These are phyloP conservation scores for Margaritifera margaritifera DNA, from an alignment of 2,888 invertebrate species.

Conservation along the genomic window DNA sequence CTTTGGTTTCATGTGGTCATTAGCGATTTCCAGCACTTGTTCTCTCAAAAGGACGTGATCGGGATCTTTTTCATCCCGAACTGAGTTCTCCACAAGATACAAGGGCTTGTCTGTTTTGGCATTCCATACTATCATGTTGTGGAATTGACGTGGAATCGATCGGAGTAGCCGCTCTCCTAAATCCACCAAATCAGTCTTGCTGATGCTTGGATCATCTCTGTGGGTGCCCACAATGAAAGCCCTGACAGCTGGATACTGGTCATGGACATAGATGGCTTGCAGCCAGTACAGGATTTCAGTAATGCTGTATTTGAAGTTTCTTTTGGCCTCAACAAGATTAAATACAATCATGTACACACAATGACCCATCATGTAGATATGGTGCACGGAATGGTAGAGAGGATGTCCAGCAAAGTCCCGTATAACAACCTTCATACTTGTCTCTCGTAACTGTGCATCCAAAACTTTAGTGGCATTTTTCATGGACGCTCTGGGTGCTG, in stretches of 20 bases:
- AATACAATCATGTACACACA: slow-evolving; percentile 44
- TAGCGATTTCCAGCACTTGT: slow-evolving; percentile 18
- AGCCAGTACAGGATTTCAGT: slow-evolving; percentile 38
- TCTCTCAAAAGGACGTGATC: slow-evolving; percentile 31
- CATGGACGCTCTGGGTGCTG: slow-evolving; percentile 23
- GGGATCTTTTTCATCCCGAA: slow-evolving; percentile 24
- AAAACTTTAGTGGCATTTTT: slow-evolving; percentile 28
- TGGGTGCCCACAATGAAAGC: slow-evolving; percentile 45
- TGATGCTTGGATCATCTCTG: slow-evolving; percentile 28
- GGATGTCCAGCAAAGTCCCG: slow-evolving; percentile 48
- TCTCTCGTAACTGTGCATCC: slow-evolving; percentile 18
- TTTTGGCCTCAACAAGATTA: slow-evolving; percentile 38
- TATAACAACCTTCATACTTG: slow-evolving; percentile 36
- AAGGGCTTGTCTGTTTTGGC: slow-evolving; percentile 30
- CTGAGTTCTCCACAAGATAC: slow-evolving; percentile 43
- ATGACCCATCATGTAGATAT: slow-evolving; percentile 47
- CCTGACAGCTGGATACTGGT: slow-evolving; percentile 28
- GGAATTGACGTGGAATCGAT: slow-evolving; percentile 32
- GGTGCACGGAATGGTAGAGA: slow-evolving; percentile 43
- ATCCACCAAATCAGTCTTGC: slow-evolving; percentile 9
- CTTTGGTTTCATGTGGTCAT: slow-evolving; percentile 24
- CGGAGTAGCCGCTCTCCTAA: slow-evolving; percentile 25
- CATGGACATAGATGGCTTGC: slow-evolving; percentile 42
- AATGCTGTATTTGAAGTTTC: slow-evolving; percentile 24
- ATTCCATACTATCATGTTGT: slow-evolving; percentile 47